Base-by-base conservation (phyloP, 2,113 vertebrate genomes). In the Chaenocephalus aceratus region DNA sequence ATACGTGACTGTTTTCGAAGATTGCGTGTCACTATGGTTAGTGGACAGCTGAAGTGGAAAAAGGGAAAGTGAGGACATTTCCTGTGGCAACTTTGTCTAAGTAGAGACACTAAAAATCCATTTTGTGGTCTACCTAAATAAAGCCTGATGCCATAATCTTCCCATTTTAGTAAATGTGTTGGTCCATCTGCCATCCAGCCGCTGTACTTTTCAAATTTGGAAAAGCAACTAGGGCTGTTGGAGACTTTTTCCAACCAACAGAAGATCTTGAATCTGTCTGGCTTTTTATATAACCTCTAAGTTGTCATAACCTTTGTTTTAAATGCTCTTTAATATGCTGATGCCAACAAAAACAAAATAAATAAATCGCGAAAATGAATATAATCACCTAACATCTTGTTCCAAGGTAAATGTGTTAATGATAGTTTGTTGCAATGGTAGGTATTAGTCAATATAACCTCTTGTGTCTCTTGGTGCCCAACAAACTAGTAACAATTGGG, bases 1-100 rank as follows among this genome's bases (percentile, higher is more conserved):
- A 10, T 72, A 65, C 21, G 71, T 68, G 18, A 51, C 72, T 58
- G 77, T 62, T 75, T 76, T 71, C 53, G 14, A 71, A 79, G 75
- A n/a, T 58, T 64, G 51, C 10, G 41, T 51, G 44, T 59, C 44
- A 12, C 60, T 56, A 6, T 30, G 71, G 11, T 80, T 26, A 61
- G 77, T 23, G 77, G 70, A 64, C 54, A 68, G 58, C 70, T 78
- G 54, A 61, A 82, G 75, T 71, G 75, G 53, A 45, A 68, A 79
- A 88, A 63, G 41, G 68, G 65, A 84, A 84, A 85, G 75, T 77
- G 54, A 85, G 62, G 75, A 77, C 79, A 81, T 83, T 86, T 88
- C 75, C 86, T 71, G 68, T 36, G 62, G 68, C 49, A 68, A 72
- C 67, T 62, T 83, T 54, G 59, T 60, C n/a, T 26, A 53, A 74